phyloP scores from a whole-genome alignment of 2,797 vertebrate species.

The Crax fasciolata region DNA sequence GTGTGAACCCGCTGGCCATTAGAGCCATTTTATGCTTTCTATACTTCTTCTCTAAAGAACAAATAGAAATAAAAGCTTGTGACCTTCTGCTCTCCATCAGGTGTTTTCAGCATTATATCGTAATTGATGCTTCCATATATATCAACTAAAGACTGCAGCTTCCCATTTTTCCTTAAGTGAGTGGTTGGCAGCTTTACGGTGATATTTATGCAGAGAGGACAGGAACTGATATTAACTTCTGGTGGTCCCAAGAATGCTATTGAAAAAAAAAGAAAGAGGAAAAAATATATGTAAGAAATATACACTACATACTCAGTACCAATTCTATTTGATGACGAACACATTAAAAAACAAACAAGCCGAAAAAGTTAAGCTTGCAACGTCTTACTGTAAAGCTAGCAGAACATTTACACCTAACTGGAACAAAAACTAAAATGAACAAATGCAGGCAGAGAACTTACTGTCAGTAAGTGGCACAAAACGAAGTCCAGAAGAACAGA shows the following conservation, averaged over 20 bases:
- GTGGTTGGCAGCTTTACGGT: constrained; percentile 60
- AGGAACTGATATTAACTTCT: constrained; percentile 66
- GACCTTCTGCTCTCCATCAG: constrained; percentile 29
- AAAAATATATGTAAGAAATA: background rate
- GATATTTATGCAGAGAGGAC: constrained; percentile 65
- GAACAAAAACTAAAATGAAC: background rate
- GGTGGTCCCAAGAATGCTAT: constrained; percentile 76
- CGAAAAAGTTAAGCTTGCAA: background rate
- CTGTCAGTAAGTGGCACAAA: rapidly evolving
- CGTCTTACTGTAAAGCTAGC: background rate
- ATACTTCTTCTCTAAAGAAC: background rate
- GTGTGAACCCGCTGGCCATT: background rate
- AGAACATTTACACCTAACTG: background rate
- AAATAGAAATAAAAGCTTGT: background rate
- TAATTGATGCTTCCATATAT: constrained; percentile 28
- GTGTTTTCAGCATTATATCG: constrained; percentile 37
- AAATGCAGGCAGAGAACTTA: constrained; percentile 62
- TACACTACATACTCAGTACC: background rate
- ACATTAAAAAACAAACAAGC: no score
- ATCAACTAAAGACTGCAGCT: constrained; percentile 13
- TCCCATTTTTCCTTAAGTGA: background rate
- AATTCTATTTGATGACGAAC: background rate
- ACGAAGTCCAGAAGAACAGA: rapidly evolving
- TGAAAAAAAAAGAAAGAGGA: background rate
- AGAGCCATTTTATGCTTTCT: background rate